These are phyloP conservation scores for Drosophila pruinosa DNA, from an alignment of 1,140 invertebrate species.

Conservation along the genomic window DNA sequence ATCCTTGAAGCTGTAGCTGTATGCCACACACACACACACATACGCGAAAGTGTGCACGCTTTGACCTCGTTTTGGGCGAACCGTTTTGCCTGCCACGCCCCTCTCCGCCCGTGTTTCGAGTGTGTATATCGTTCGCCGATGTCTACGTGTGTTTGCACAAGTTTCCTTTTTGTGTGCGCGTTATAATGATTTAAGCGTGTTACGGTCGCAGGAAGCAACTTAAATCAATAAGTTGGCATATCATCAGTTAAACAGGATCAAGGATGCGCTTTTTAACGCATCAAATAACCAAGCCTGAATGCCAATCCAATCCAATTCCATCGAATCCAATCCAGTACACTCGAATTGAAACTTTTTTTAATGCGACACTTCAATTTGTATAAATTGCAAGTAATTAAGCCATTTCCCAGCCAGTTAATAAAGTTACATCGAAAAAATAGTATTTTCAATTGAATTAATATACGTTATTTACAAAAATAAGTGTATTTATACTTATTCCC, in stretches of 20 bases:
- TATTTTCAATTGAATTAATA: conserved; percentile 59
- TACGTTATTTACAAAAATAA: conserved; percentile 8
- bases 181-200: conserved; percentile 63
- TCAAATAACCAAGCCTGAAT: conserved; percentile 14
- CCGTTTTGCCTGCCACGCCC: conserved; percentile 14
- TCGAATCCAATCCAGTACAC: conserved; percentile 1
- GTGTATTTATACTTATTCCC: conserved; percentile 3
- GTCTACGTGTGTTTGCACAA: conserved; percentile 40
- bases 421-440: conserved; percentile 33
- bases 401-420: conserved; percentile 70
- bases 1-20: conserved; percentile 66
- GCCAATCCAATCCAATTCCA: conserved; percentile 4
- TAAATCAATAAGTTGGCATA: conserved; percentile 68
- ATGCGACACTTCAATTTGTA: conserved; percentile 43
- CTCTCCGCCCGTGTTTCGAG: neutral
- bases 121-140: conserved; percentile 18
- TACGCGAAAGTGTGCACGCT: conserved; percentile 49
- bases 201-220: conserved; percentile 53
- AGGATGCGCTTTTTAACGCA: conserved; percentile 9
- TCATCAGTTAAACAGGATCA: conserved; percentile 55
- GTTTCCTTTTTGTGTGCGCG: conserved; percentile 31
- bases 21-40: conserved; percentile 21
- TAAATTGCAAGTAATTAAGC: conserved; percentile 68
- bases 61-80: conserved; percentile 73
- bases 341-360: neutral